Evolutionary conservation across 35 echinoderm and acorn worm genomes (phyloP).

Genomic region (Nesometra sesokonis): DNA sequence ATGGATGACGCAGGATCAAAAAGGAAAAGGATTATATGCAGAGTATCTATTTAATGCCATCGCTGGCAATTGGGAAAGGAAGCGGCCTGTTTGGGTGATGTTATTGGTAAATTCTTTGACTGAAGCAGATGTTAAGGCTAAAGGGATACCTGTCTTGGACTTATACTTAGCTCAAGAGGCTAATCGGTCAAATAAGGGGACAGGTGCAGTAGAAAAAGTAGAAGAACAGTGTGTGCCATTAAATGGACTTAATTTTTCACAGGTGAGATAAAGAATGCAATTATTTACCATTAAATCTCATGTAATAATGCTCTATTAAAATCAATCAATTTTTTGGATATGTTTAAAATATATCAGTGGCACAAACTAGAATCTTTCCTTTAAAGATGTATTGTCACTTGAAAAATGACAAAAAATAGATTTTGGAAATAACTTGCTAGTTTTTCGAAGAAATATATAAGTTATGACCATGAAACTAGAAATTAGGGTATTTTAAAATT

Average conservation of each 20-base stretch:
- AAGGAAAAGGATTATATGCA: slow-evolving; percentile 61
- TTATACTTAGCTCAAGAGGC: slow-evolving; percentile 85
- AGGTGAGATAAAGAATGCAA: slow-evolving; percentile 42
- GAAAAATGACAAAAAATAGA: no score
- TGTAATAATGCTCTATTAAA: no score
- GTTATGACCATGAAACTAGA: no score
- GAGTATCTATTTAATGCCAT: slow-evolving; percentile 93
- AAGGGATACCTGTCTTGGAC: slow-evolving; percentile 93
- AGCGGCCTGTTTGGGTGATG: slow-evolving; percentile 95
- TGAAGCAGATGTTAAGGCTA: slow-evolving; percentile 82
- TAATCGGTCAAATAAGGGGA: slow-evolving; percentile 68
- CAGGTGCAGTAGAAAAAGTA: slow-evolving; percentile 78
- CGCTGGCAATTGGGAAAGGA: slow-evolving; percentile 91
- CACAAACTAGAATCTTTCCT: no score
- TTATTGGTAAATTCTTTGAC: slow-evolving; percentile 89
- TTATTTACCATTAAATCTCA: no score
- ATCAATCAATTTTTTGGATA: no score
- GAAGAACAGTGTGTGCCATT: slow-evolving; percentile 91
- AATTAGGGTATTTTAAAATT: no score
- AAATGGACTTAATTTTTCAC: slow-evolving; percentile 90
- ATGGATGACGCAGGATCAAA: slow-evolving; percentile 71
- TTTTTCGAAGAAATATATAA: no score
- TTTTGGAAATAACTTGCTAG: no score
- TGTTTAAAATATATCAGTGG: no score
- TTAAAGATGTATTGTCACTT: no score